A percentile compares a stretch with the other conserved stretches of the same genome.
Evolutionary conservation across 2,888 invertebrate genomes (phyloP).

Genomic region (Nomada lathburiana): DNA sequence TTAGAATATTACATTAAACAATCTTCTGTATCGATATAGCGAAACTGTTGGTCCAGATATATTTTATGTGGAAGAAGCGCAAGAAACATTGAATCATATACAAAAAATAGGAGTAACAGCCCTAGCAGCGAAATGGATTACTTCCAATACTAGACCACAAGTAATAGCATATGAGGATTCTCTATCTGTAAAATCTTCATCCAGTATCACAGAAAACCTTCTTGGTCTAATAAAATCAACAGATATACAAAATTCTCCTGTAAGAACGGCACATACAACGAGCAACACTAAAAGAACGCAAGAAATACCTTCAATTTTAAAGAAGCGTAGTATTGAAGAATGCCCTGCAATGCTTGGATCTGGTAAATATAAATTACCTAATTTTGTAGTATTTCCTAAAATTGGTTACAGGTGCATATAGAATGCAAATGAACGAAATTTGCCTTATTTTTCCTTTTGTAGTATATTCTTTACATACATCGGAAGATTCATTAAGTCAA

Average conservation of each 20-base stretch:
- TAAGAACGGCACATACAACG: slow-evolving; percentile 70
- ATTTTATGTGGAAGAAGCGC: slow-evolving; percentile 95
- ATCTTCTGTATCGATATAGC: slow-evolving; percentile 84
- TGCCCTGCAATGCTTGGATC: slow-evolving; percentile 84
- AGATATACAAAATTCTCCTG: slow-evolving; percentile 81
- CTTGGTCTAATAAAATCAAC: slow-evolving; percentile 81
- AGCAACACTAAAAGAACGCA: slow-evolving; percentile 82
- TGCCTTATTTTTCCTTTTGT: neutral
- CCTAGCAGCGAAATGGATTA: slow-evolving; percentile 89
- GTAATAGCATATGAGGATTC: slow-evolving; percentile 82
- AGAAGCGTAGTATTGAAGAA: slow-evolving; percentile 86
- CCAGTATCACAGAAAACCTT: slow-evolving; percentile 83
- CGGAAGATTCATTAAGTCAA: slow-evolving; percentile 90
- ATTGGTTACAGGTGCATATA: too few species aligned
- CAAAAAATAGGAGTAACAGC: slow-evolving; percentile 91
- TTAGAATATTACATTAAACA: neutral
- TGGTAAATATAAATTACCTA: slow-evolving; percentile 64
- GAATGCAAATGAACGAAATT: neutral
- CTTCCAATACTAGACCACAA: slow-evolving; percentile 89
- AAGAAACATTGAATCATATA: slow-evolving; percentile 92
- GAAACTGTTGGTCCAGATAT: slow-evolving; percentile 90
- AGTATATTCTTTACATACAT: slow-evolving; percentile 83
- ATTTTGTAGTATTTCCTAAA: neutral
- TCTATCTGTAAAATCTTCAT: slow-evolving; percentile 69
- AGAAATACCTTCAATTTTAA: slow-evolving; percentile 86